Base-by-base conservation (phyloP, 2,113 vertebrate species). In the Bufo bufo region DNA sequence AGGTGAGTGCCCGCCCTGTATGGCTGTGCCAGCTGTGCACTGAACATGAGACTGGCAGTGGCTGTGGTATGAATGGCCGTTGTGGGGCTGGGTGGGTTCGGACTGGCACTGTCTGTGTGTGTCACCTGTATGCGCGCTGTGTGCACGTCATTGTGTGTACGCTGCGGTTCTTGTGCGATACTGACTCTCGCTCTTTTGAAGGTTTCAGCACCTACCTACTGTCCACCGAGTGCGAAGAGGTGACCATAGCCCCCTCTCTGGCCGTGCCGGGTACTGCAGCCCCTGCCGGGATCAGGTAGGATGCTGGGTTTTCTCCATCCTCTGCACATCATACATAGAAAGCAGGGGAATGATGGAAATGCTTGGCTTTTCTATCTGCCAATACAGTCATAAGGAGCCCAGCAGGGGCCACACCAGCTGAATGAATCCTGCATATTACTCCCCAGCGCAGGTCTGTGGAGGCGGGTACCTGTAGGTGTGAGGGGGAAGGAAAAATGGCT, bases 171-270 rank as follows among this genome's bases (percentile, higher is more conserved):
- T 66, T 43, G 0, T 47, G 47, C 16, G 45, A 14, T 43, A 74
- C 71, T 74, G 43, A 80, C 56, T 63, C 33, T 12, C 58, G 12
- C 11, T 66, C 23, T 69, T 7, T 74, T 19, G 33, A 59, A 61
- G 66, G 54, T 83, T 80, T 88, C 79, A 88, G 86, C 86, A 88
- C 80, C 86, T 63, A 47, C 52, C 69, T 74, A 47, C 86, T 83
- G n/a, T 88, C 86, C 79, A 83, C 19, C 65, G 33, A 47, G 52
- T 54, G 50, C 13, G 45, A 10, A 58, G 50, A 7, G 11, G 23
- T 13, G 45, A 84, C 20, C 10, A 43, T 6, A 84, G 83, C 83
- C 1, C 50, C 65, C 45, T 12, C 9, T 14, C n/a, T 71, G 83
- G 83, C 65, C 20, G 7, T 16, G 58, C 66, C 2, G 13, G 43